Conservation (phyloP, 1,140 invertebrate species). For the Drosophila takahashii region DNA sequence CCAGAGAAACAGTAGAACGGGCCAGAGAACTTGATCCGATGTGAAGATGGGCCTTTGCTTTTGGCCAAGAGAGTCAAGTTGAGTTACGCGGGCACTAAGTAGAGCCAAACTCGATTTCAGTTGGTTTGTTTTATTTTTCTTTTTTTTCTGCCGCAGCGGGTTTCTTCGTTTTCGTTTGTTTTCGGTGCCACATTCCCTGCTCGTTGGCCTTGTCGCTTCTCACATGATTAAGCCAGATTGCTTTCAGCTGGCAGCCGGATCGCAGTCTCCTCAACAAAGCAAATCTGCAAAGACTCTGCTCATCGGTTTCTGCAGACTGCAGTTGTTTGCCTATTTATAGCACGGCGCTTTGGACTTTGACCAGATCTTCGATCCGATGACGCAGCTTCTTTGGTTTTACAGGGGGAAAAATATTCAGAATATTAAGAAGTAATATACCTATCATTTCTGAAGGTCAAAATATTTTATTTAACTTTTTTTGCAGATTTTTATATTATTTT, state of each 20-base stretch:
- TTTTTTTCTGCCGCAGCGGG: conserved; percentile 39
- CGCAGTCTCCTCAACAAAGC: conserved; percentile 10
- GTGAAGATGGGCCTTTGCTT: conserved; percentile 13
- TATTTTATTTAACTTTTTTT: too few relatives aligned
- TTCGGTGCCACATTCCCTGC: conserved; percentile 53
- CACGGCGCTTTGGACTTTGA: conserved; percentile 68
- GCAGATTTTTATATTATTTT: too few relatives aligned
- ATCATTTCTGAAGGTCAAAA: too few relatives aligned
- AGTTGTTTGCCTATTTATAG: conserved; percentile 74
- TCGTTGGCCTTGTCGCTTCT: conserved; percentile 57
- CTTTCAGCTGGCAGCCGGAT: conserved; percentile 63
- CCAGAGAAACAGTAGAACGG: conserved; percentile 40
- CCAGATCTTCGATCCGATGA: conserved; percentile 54
- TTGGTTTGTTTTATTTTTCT: conserved; percentile 5
- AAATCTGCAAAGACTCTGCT: conserved; percentile 26
- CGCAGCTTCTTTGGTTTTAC: conserved; percentile 56
- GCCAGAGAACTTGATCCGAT: conserved; percentile 58
- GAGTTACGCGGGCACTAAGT: conserved; percentile 43
- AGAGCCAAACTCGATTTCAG: conserved; percentile 68
- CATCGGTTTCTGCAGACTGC: conserved; percentile 39
- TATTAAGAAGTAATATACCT: too few relatives aligned
- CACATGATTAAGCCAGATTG: conserved; percentile 83
- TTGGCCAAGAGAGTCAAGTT: conserved; percentile 19
- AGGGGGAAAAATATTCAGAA: neutral
- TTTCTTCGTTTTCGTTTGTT: conserved; percentile 54